Conservation (phyloP, 2,113 vertebrate species). For the Ploceus nigricollis region DNA sequence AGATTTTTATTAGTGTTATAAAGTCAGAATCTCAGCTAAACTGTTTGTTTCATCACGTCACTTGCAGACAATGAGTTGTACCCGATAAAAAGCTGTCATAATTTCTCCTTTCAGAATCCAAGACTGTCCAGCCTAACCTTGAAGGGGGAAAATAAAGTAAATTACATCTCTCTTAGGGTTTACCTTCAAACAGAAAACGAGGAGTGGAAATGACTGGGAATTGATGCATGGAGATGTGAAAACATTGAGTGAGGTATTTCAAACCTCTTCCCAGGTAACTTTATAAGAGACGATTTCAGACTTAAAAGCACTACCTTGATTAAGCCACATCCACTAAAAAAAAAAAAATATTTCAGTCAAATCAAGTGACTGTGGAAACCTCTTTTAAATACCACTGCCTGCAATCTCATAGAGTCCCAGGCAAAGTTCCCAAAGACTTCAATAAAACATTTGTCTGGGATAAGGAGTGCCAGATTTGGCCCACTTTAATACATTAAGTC, state of each 20-base stretch:
- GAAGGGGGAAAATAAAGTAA: not conserved
- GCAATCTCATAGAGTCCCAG: conserved; percentile 2
- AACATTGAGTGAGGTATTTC: not conserved
- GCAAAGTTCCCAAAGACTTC: conserved; percentile 52
- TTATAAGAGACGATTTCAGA: not conserved
- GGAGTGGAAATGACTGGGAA: not conserved
- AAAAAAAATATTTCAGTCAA: not conserved
- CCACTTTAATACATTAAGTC: conserved; percentile 57
- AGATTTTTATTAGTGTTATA: not conserved
- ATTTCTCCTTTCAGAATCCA: not conserved
- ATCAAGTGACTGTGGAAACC: conserved; percentile 13
- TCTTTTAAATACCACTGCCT: conserved; percentile 51
- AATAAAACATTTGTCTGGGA: conserved; percentile 56
- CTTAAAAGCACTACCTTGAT: conserved; percentile 14
- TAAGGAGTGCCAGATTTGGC: conserved; percentile 60
- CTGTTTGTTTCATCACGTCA: not conserved
- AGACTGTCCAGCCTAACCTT: not conserved
- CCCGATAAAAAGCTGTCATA: not conserved
- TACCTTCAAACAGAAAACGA: not conserved
- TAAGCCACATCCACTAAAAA: not conserved
- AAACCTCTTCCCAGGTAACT: not conserved
- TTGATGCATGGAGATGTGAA: not conserved
- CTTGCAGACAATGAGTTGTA: not conserved
- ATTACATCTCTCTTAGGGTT: not conserved
- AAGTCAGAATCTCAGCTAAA: not conserved